A percentile compares a stretch with the other conserved stretches of the same genome.
These are phyloP conservation scores for Siniperca obscura DNA, from an alignment of 2,797 vertebrate genomes.

Conservation along the genomic window DNA sequence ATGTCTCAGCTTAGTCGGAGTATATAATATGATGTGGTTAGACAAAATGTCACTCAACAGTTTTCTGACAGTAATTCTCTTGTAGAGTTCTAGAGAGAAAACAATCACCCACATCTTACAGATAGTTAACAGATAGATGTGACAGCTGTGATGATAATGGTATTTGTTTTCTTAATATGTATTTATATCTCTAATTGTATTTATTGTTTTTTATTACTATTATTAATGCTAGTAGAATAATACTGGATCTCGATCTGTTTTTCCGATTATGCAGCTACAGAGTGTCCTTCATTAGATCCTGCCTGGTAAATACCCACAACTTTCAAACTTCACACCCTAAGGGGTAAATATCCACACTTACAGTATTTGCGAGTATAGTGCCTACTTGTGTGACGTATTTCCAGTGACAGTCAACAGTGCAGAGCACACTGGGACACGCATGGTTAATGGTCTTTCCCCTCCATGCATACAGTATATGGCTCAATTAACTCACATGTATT, in stretches of 20 bases:
- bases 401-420: background rate
- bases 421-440: conserved; percentile 2
- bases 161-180: background rate
- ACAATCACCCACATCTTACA: background rate
- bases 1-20: conserved; percentile 39
- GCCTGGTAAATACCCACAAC: background rate
- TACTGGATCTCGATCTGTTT: background rate
- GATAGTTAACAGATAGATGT: background rate
- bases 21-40: conserved; percentile 39
- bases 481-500: conserved; percentile 1
- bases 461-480: background rate
- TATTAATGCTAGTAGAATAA: background rate
- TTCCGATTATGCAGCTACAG: background rate
- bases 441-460: background rate
- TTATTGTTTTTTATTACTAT: background rate
- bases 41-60: conserved; percentile 39
- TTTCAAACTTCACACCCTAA: background rate
- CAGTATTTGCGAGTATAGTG: background rate
- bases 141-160: background rate
- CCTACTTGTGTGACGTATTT: background rate
- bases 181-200: background rate
- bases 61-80: conserved; percentile 11
- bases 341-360: background rate
- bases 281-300: background rate
- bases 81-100: background rate